phyloP scores from a whole-genome alignment of 2,797 vertebrate species.

The Cuculus canorus region DNA sequence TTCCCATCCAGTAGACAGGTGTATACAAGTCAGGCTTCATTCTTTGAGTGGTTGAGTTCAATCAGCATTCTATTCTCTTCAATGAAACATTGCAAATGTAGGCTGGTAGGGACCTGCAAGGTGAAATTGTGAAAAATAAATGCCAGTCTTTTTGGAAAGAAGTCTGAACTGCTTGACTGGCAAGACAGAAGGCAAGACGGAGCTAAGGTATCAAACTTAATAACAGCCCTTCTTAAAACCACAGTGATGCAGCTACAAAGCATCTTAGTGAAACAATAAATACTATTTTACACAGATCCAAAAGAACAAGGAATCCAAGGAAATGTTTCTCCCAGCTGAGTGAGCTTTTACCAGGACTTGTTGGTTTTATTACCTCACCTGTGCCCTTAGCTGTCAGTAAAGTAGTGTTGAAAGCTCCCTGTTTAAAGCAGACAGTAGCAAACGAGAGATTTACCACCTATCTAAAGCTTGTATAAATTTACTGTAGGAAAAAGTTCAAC shows the following conservation, averaged over 20 bases:
- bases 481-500: constrained; percentile 63
- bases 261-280: neutral
- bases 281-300: constrained; percentile 8
- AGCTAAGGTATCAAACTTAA: neutral
- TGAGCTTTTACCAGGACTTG: constrained; percentile 39
- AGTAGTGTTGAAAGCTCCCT: constrained; percentile 47
- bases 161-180: neutral
- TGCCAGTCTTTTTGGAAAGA: neutral
- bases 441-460: constrained; percentile 29
- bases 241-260: neutral
- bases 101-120: neutral
- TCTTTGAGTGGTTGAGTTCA: neutral
- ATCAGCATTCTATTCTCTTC: neutral
- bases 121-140: neutral
- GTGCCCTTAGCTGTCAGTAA: constrained; percentile 25
- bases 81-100: neutral
- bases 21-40: neutral
- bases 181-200: constrained; percentile 43
- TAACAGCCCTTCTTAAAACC: neutral
- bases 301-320: neutral
- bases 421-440: constrained; percentile 56
- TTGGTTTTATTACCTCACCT: constrained; percentile 69
- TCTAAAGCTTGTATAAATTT: constrained; percentile 63
- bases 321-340: constrained; percentile 46
- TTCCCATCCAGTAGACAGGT: neutral